These are phyloP conservation scores for Cervus canadensis DNA, from an alignment of 2,113 vertebrate species.

Conservation along the genomic window DNA sequence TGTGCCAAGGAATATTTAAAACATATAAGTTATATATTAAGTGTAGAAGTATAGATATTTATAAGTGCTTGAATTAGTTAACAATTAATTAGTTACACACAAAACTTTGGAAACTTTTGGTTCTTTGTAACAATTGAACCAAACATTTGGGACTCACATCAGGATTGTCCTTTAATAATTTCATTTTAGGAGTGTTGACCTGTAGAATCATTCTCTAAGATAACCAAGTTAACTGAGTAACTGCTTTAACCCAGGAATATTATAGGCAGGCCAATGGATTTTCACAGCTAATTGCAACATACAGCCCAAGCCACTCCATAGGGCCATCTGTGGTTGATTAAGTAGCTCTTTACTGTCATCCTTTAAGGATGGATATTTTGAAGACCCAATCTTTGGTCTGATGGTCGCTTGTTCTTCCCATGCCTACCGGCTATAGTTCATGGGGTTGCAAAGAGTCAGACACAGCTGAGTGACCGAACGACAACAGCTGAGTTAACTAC, in stretches of 20 bases:
- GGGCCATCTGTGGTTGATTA: background rate
- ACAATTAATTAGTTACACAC: background rate
- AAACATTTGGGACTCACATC: background rate
- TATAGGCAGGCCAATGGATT: background rate
- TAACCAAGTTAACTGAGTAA: background rate
- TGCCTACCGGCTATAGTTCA: background rate
- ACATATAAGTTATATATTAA: background rate
- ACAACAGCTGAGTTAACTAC: fast-evolving
- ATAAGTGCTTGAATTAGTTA: background rate
- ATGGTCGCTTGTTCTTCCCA: background rate
- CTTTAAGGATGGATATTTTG: background rate
- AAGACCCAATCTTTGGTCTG: background rate
- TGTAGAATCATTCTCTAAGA: background rate
- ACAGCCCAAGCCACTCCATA: fast-evolving
- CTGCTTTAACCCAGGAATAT: background rate
- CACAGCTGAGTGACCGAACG: background rate
- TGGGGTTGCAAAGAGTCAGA: background rate
- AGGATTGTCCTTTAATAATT: background rate
- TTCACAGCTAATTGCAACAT: background rate
- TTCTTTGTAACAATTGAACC: background rate
- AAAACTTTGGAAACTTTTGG: background rate
- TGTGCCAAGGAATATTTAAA: background rate
- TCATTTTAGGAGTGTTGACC: background rate
- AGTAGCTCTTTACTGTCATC: background rate
- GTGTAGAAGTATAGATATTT: background rate